Evolutionary conservation across 2,113 vertebrate genomes (phyloP), one percentile per base, ranked within the genome.

Genomic region (Nymphicus hollandicus): DNA sequence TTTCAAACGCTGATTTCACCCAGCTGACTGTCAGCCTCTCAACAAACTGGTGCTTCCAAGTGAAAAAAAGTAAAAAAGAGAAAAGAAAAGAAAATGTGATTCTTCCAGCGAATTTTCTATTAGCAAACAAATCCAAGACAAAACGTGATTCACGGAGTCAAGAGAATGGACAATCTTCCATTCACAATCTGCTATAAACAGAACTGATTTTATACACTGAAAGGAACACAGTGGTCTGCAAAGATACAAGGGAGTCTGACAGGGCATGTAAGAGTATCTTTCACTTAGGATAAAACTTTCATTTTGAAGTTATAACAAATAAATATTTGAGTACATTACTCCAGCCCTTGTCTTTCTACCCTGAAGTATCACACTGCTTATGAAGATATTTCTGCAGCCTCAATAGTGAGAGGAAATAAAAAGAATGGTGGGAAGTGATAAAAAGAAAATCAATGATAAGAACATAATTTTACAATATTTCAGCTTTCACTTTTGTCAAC

Each of bases 391-490:
- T 97, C 73, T 93, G 31, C 43, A 91, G 70, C 41, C 17, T 86
- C 63, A 79, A 1, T 33, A 82, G 71, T 47, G 94, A 77, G 65
- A 94, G 39, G 31, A 69, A 96, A 97, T 94, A 96, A 93, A 97
- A 97, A 96, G 58, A 96, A 91, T 18, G 50, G 49, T 88, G 53
- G 77, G 69, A 96, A 96, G 68, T 1, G 46, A 82, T 95, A 81
- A 96, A 94, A 94, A 92, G 73, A 89, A 97, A 97, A 95, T 88
- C 68, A 89, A 61, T 88, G 58, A 69, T 91, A 92, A 77, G 85
- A 92, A 95, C 18, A 84, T 85, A 94, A 92, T 83, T 88, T 60
- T 71, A 76, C 73, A 65, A 52, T 80, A 93, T 88, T 94, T 97
- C 81, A 90, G 66, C 89, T 88, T 96, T 86, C 81, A 71, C 96